A percentile compares a stretch with the other conserved stretches of the same genome.
Evolutionary conservation across 2,113 vertebrate genomes (phyloP).

Genomic region (Lepus americanus): DNA sequence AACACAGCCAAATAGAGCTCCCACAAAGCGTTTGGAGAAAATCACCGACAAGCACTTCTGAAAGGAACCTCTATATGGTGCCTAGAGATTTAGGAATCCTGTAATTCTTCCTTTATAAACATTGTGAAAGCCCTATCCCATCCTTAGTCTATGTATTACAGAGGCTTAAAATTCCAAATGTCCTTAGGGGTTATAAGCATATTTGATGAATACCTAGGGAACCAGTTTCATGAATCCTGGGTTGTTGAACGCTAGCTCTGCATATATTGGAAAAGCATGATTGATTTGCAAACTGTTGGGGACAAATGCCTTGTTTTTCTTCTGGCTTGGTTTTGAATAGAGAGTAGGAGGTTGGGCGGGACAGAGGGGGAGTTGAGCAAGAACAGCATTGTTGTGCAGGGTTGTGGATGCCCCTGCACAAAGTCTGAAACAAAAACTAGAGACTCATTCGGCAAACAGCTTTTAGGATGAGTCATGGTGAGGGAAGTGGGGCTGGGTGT

Average conservation of each 20-base stretch:
- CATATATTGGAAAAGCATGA: conserved; percentile 73
- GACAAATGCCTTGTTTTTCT: conserved; percentile 82
- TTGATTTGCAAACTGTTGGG: conserved; percentile 74
- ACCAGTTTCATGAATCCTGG: conserved; percentile 64
- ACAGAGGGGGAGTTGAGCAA: conserved; percentile 74
- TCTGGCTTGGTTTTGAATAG: conserved; percentile 76
- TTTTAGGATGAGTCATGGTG: conserved; percentile 77
- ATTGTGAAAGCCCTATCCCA: background rate
- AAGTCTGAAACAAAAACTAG: conserved; percentile 78
- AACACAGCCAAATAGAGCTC: conserved; percentile 34
- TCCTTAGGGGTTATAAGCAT: conserved; percentile 43
- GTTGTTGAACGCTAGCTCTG: conserved; percentile 69
- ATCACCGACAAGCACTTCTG: conserved; percentile 25
- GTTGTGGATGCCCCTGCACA: conserved; percentile 63
- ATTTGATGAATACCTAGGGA: conserved; percentile 60
- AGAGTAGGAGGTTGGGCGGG: conserved; percentile 80
- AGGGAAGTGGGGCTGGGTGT: conserved; percentile 67
- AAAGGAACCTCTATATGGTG: conserved; percentile 36
- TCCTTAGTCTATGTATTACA: conserved; percentile 19
- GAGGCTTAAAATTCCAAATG: conserved; percentile 53
- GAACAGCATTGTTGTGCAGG: conserved; percentile 82
- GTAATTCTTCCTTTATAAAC: conserved; percentile 40
- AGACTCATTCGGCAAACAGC: conserved; percentile 68
- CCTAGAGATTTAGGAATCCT: conserved; percentile 38
- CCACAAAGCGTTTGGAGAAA: background rate